These are phyloP conservation scores for Solea senegalensis DNA, from an alignment of 2,113 vertebrate species.

Conservation along the genomic window DNA sequence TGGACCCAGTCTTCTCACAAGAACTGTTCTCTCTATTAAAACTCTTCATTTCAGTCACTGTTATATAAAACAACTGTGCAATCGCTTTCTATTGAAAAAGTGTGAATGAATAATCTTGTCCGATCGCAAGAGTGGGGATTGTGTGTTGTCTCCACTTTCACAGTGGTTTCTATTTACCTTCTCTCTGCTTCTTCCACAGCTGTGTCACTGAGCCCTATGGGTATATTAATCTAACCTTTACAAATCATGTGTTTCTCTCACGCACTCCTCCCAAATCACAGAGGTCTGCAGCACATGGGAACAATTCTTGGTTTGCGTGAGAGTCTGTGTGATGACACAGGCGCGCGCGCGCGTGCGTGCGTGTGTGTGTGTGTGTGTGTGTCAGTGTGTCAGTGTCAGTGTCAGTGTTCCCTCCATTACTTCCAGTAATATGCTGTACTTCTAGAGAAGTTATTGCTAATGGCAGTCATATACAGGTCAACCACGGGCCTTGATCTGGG, in stretches of 20 bases:
- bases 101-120: background rate
- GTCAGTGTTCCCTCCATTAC: slow-evolving; percentile 30
- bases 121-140: slow-evolving; percentile 4
- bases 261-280: slow-evolving; percentile 44
- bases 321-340: slow-evolving; percentile 34
- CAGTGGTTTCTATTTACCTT: slow-evolving; percentile 38
- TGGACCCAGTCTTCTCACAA: too few species aligned
- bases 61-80: too few species aligned
- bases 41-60: too few species aligned
- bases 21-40: too few species aligned
- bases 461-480: slow-evolving; percentile 23
- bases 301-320: slow-evolving; percentile 44
- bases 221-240: slow-evolving; percentile 26
- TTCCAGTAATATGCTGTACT: slow-evolving; percentile 46
- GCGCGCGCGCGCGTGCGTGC: background rate
- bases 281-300: slow-evolving; percentile 59
- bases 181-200: slow-evolving; percentile 39
- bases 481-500: background rate
- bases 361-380: slow-evolving; percentile 11
- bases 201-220: slow-evolving; percentile 50
- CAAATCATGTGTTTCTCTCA: slow-evolving; percentile 51
- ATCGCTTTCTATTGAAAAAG: background rate
- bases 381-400: too few species aligned
- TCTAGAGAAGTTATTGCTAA: slow-evolving; percentile 30
- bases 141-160: slow-evolving; percentile 29